Percentiles rank a stretch among this genome's conserved stretches.
Evolutionary conservation across 2,113 vertebrate genomes (phyloP).

Genomic region (Ia io): DNA sequence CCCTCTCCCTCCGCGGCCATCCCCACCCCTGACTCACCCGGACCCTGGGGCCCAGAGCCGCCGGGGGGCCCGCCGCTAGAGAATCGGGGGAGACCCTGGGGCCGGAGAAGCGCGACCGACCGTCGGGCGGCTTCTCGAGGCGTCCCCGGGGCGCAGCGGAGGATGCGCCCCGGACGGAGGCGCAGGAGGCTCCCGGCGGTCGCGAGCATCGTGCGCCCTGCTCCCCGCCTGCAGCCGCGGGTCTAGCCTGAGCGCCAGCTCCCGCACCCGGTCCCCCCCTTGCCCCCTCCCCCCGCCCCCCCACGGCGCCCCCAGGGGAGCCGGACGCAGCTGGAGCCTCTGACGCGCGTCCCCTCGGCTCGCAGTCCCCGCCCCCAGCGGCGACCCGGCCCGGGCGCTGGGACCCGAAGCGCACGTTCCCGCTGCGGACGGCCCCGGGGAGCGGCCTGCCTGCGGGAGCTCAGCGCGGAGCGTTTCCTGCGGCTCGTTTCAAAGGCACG

Average conservation of each 20-base stretch:
- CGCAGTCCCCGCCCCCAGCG: not conserved
- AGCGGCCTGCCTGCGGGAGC: not conserved
- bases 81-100: not conserved
- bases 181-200: not conserved
- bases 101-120: fast-evolving
- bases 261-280: too few species aligned
- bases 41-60: not conserved
- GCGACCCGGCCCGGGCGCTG: not conserved
- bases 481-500: not conserved
- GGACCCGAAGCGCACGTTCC: not conserved
- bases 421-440: too few species aligned
- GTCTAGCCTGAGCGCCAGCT: fast-evolving
- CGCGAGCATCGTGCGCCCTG: constrained; percentile 34
- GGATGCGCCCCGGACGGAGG: not conserved
- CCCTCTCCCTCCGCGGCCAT: not conserved
- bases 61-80: not conserved
- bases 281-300: fast-evolving
- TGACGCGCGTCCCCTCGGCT: not conserved
- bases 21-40: not conserved
- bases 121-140: not conserved
- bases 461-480: not conserved
- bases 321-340: not conserved
- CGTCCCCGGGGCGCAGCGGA: not conserved
- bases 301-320: not conserved
- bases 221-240: not conserved